phyloP scores from a whole-genome alignment of 2,888 invertebrate species.

The Eupithecia abbreviata region DNA sequence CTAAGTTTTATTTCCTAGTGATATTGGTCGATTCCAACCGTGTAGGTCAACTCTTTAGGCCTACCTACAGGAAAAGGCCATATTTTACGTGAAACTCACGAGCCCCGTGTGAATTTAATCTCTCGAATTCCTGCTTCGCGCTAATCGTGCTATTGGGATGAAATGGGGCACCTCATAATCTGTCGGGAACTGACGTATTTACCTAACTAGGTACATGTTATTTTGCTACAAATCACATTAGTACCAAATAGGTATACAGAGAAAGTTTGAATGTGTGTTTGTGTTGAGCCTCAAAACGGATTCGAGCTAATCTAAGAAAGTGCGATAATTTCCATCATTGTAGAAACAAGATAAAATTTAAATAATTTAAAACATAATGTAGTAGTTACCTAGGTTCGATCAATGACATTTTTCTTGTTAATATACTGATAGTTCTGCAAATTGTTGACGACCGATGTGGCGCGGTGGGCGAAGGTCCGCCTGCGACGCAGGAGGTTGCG shows the following conservation, averaged over 20 bases:
- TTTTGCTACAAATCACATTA: background rate
- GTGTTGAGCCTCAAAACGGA: background rate
- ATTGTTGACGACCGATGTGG: too few relatives aligned
- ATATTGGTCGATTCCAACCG: background rate
- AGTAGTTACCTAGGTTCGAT: background rate
- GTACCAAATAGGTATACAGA: background rate
- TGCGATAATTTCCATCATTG: background rate
- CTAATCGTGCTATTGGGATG: conserved; percentile 40
- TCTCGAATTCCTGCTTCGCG: conserved; percentile 40
- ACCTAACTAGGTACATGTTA: background rate
- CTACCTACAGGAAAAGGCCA: conserved; percentile 41
- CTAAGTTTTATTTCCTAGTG: background rate
- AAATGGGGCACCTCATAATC: conserved; percentile 22
- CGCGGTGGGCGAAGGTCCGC: too few relatives aligned
- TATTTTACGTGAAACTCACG: conserved; percentile 43
- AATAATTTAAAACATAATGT: too few relatives aligned
- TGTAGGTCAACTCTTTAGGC: conserved; percentile 30
- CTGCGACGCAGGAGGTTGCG: too few relatives aligned
- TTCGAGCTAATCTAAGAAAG: background rate
- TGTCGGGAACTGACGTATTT: background rate
- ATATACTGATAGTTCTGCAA: background rate
- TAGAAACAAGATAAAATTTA: background rate
- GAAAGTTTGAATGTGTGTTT: background rate
- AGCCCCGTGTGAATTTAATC: conserved; percentile 45
- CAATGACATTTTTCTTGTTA: background rate